Percentiles rank a stretch among this genome's conserved stretches.
Evolutionary conservation across 2,888 invertebrate genomes (phyloP).

Genomic region (Polymixis lichenea): DNA sequence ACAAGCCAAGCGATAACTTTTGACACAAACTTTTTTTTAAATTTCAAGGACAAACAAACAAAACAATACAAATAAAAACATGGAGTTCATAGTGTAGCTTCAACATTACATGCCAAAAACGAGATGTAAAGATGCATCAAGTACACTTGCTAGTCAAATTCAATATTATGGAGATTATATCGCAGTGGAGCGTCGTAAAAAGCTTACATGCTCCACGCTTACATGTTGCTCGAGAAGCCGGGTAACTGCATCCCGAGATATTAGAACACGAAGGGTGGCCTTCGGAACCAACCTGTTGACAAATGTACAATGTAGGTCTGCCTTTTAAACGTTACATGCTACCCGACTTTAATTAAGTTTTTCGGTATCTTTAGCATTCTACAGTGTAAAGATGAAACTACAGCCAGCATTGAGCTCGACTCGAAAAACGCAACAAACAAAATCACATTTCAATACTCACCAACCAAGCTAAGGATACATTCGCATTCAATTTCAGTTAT

Average conservation of each 20-base stretch:
- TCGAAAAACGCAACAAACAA: background rate
- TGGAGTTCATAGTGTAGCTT: background rate
- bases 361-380: background rate
- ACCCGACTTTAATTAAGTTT: background rate
- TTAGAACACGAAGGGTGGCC: conserved; percentile 8
- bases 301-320: background rate
- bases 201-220: conserved; percentile 26
- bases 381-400: conserved; percentile 18
- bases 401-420: background rate
- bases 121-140: conserved; percentile 28
- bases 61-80: conserved; percentile 3
- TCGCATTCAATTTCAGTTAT: conserved; percentile 11
- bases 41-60: background rate
- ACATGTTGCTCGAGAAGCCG: conserved; percentile 60
- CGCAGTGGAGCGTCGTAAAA: conserved; percentile 50
- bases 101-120: conserved; percentile 4
- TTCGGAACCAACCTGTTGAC: background rate
- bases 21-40: background rate
- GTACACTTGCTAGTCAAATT: conserved; percentile 36
- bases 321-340: background rate
- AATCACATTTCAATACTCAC: background rate
- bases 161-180: conserved; percentile 44
- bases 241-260: conserved; percentile 20
- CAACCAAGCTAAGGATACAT: conserved; percentile 7
- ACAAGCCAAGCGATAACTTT: conserved; percentile 7